Base-by-base conservation (phyloP, 2,113 vertebrate species). In the Gracilinanus agilis region DNA sequence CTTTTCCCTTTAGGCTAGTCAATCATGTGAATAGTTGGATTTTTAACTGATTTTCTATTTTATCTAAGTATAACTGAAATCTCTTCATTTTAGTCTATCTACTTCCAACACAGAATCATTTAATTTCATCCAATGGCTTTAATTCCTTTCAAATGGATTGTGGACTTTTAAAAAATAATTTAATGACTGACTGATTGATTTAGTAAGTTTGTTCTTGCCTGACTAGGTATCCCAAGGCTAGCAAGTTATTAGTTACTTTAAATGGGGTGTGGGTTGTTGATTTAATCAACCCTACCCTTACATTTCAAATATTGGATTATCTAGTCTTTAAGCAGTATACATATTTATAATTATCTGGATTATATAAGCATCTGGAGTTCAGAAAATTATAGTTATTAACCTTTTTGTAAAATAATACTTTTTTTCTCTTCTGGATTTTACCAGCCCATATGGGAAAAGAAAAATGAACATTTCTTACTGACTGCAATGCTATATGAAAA, bases 391-490 rank as follows among this genome's bases (percentile, higher is more conserved):
- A n/a, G 56, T 49, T 53, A 67, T 67, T 34, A 92, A 27, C 19
- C 21, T 92, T 53, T 92, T 49, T 92, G 12, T 53, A 25, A 92
- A 92, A 92, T 92, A 53, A 67, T 67, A 67, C 56, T 49, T 92
- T 44, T 44, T 67, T 53, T 67, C 55, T 92, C 24, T n/a, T 49
- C 34, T 34, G 44, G 27, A 67, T 34, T 92, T 92, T 44, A 67
- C 56, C 56, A 92, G 27, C 29, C 21, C 56, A 92, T 53, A 19
- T 92, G 29, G 19, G 21, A 53, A 61, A 49, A 67, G 44, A 53
- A 34, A 49, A 92, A 53, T 67, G 56, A 67, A n/a, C 4, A n/a
- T 16, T 75, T 75, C 34, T 9, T 44, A 53, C 10, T 92, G 29
- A 34, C 29, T 67, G 24, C 44, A 34, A 13, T 61, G 56, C 23